Evolutionary conservation across 1,140 invertebrate genomes (phyloP).

Genomic region (Leptinotarsa texana): DNA sequence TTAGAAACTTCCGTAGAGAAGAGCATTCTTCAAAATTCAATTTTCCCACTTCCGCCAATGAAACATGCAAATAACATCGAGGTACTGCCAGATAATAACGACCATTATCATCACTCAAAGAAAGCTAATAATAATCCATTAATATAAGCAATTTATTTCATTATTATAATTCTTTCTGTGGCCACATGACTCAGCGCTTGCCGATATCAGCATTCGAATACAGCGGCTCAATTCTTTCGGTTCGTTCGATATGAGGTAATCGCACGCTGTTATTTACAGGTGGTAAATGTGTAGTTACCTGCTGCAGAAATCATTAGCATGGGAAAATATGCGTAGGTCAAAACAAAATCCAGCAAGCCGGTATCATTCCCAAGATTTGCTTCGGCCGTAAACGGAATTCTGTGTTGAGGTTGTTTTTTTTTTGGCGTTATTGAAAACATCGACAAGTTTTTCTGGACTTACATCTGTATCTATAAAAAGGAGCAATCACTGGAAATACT

Average conservation of each 20-base stretch:
- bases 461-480: no score
- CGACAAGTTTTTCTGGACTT: no score
- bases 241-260: constrained; percentile 18
- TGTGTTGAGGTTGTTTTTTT: no score
- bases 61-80: constrained; percentile 44
- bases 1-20: neutral
- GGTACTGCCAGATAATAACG: constrained; percentile 44
- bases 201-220: constrained; percentile 22
- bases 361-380: neutral
- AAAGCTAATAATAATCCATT: constrained; percentile 54
- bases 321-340: constrained; percentile 39
- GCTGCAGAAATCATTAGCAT: constrained; percentile 49
- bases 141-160: constrained; percentile 54
- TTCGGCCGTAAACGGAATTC: neutral
- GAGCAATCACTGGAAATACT: no score
- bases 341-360: constrained; percentile 34
- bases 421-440: no score
- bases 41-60: constrained; percentile 8
- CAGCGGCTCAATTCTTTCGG: constrained; percentile 10
- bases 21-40: no score
- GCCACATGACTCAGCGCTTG: constrained; percentile 47
- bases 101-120: constrained; percentile 52
- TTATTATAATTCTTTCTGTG: constrained; percentile 53
- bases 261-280: constrained; percentile 36
- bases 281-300: constrained; percentile 38